Percentiles rank a stretch among this genome's conserved stretches.
Conservation (phyloP, 2,113 vertebrate genomes). For the Brachypodius melanocephalos region DNA sequence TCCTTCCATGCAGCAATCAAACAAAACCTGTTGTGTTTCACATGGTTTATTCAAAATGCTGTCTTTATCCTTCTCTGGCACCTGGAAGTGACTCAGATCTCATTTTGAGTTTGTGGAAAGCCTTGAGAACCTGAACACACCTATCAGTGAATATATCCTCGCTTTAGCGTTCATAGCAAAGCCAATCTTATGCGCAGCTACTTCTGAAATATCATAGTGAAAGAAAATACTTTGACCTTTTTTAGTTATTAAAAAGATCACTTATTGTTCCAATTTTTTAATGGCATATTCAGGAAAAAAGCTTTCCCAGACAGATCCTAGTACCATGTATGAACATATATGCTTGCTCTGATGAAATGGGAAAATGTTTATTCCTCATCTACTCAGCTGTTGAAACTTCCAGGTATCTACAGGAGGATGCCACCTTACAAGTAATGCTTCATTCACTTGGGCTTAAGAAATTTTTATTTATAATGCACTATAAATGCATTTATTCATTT, state of each 20-base stretch:
- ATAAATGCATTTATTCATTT: conserved; percentile 50
- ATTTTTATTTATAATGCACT: conserved; percentile 13
- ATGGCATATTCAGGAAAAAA: neutral
- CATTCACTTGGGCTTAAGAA: neutral
- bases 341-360: neutral
- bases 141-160: neutral
- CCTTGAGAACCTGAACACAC: neutral
- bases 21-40: neutral
- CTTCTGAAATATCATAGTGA: neutral
- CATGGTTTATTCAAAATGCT: neutral
- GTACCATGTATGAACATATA: neutral
- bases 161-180: neutral
- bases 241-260: conserved; percentile 22
- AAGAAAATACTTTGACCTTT: neutral
- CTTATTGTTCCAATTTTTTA: neutral
- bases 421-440: neutral
- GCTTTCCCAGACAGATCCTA: neutral
- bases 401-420: neutral
- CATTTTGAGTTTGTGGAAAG: neutral
- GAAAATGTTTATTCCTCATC: neutral
- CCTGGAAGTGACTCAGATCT: neutral
- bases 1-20: neutral
- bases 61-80: neutral
- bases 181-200: neutral
- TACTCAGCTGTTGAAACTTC: neutral